Evolutionary conservation across 1,140 invertebrate genomes (phyloP).

Genomic region (Sminthurides bifidus): DNA sequence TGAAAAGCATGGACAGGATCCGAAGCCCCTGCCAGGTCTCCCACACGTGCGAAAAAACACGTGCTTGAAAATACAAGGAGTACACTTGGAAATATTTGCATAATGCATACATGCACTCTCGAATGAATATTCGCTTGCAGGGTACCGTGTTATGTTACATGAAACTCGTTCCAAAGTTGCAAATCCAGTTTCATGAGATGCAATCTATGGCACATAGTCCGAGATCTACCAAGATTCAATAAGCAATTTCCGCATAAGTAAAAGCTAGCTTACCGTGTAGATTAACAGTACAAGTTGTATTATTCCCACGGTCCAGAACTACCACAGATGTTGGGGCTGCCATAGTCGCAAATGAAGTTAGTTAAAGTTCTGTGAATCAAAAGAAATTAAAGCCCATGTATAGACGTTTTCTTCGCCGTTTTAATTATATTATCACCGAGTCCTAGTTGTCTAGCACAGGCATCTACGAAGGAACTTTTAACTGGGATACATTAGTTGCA

Average conservation of each 20-base stretch:
- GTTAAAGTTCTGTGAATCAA: no score
- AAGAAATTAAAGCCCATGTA: no score
- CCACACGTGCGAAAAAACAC: not conserved
- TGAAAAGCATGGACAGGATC: conserved; percentile 87
- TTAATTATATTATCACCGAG: no score
- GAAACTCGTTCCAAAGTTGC: not conserved
- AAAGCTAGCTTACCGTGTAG: conserved; percentile 63
- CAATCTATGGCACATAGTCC: not conserved
- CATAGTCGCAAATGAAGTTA: no score
- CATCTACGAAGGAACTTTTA: no score
- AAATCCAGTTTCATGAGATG: not conserved
- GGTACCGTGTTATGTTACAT: no score
- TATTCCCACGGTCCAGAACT: conserved; percentile 83
- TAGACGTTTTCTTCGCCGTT: no score
- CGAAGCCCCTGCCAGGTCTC: no score
- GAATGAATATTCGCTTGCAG: not conserved
- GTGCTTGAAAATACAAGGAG: not conserved
- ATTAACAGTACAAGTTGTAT: conserved; percentile 88
- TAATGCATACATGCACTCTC: not conserved
- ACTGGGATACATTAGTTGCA: no score
- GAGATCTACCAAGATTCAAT: not conserved
- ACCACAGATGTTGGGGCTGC: conserved; percentile 75
- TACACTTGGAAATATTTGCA: not conserved
- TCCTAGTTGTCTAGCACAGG: no score
- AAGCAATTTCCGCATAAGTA: not conserved